phyloP scores from a whole-genome alignment of 2,888 invertebrate species.

The Drosophila neotestacea region DNA sequence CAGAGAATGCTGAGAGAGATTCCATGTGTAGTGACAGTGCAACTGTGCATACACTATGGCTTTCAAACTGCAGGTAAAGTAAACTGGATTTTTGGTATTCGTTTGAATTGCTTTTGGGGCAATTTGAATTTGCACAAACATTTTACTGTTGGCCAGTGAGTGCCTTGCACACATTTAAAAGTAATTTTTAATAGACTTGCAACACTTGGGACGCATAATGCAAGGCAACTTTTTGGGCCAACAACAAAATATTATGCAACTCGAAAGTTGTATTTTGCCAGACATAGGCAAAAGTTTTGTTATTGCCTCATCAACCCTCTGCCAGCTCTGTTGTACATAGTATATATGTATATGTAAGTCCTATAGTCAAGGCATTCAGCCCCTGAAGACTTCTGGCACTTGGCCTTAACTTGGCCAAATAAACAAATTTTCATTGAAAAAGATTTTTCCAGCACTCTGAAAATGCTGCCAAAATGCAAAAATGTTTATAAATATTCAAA shows the following conservation, averaged over 20 bases:
- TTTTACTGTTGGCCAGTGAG: slow-evolving; percentile 16
- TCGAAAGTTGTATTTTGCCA: slow-evolving; percentile 70
- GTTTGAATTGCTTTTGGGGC: slow-evolving; percentile 21
- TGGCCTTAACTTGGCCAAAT: slow-evolving; percentile 66
- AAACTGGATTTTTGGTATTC: slow-evolving; percentile 14
- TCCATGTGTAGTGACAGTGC: slow-evolving; percentile 1
- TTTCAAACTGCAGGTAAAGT: slow-evolving; percentile 21
- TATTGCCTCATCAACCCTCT: slow-evolving; percentile 39
- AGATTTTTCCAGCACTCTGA: slow-evolving; percentile 31
- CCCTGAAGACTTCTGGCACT: slow-evolving; percentile 57
- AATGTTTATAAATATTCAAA: slow-evolving; percentile 80
- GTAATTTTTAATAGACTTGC: slow-evolving; percentile 72
- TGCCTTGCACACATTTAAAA: slow-evolving; percentile 35
- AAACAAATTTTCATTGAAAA: slow-evolving; percentile 79
- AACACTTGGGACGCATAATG: slow-evolving; percentile 63
- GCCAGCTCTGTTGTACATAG: background rate
- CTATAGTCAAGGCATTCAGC: slow-evolving; percentile 8
- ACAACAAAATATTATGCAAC: slow-evolving; percentile 59
- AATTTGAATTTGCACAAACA: slow-evolving; percentile 28
- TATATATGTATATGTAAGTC: background rate
- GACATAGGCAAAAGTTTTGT: slow-evolving; percentile 73
- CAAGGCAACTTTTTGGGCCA: slow-evolving; percentile 49
- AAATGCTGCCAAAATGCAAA: slow-evolving; percentile 71
- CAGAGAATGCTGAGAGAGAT: background rate
- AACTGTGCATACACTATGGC: slow-evolving; percentile 1